These are phyloP conservation scores for Alviniconcha strummeri DNA, from an alignment of 2,888 invertebrate genomes.

Conservation along the genomic window DNA sequence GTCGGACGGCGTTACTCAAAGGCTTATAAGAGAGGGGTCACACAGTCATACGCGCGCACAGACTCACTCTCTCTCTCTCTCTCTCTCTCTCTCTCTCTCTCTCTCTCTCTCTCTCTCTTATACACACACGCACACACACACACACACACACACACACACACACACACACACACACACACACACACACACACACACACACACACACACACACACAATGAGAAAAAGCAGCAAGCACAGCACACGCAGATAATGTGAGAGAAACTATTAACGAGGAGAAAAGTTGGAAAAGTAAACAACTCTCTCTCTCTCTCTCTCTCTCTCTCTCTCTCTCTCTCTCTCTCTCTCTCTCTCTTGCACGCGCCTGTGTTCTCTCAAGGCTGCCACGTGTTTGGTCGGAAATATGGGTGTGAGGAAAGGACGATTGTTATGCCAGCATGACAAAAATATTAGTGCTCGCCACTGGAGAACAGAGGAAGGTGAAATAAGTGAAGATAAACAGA, in stretches of 20 bases:
- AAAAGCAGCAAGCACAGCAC: background rate
- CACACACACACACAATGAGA: background rate
- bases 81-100: conserved; percentile 1
- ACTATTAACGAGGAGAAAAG: background rate
- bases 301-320: background rate
- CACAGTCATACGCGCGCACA: no score
- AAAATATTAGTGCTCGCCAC: background rate
- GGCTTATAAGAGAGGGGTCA: no score
- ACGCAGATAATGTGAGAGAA: background rate
- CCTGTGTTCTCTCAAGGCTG: background rate
- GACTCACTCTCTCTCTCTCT: background rate
- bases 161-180: background rate
- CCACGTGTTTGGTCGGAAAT: background rate
- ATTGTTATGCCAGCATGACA: background rate
- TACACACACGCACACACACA: background rate
- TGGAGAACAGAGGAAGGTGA: background rate
- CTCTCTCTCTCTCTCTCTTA: background rate
- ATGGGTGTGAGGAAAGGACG: background rate
- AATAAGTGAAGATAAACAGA: conserved; percentile 17
- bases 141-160: background rate
- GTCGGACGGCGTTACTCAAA: no score
- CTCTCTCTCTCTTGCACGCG: background rate
- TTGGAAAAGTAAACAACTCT: background rate
- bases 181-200: no score
- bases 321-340: background rate